Percentiles rank a stretch among this genome's conserved stretches.
Conservation (phyloP, 2,797 vertebrate genomes). For the Amazona finschi region DNA sequence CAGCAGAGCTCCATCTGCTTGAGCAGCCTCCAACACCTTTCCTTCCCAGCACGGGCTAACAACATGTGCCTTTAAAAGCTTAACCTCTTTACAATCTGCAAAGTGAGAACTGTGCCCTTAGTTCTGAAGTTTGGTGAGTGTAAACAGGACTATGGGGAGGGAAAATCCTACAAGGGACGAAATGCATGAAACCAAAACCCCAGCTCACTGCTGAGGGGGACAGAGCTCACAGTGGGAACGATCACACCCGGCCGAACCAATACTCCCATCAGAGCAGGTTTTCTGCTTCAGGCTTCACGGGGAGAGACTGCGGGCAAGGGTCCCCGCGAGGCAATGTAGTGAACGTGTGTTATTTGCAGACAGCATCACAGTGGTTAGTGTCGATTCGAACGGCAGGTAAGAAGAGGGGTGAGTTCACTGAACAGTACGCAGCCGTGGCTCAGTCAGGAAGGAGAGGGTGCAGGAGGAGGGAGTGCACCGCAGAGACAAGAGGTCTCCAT, state of each 20-base stretch:
- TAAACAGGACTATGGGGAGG: neutral
- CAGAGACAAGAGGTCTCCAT: constrained; percentile 53
- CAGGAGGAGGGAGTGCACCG: constrained; percentile 33
- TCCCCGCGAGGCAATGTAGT: neutral
- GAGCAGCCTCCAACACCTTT: neutral
- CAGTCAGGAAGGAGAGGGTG: neutral
- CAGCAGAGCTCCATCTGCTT: neutral
- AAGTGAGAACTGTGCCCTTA: neutral
- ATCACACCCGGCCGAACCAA: neutral
- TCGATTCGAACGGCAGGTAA: constrained; percentile 16
- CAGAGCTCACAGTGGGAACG: neutral
- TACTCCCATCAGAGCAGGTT: neutral
- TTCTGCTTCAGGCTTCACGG: neutral
- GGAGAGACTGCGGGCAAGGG: neutral
- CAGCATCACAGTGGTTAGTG: constrained; percentile 75
- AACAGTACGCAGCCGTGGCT: constrained; percentile 51
- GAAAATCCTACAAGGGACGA: neutral
- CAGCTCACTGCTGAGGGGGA: neutral
- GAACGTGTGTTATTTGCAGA: constrained; percentile 52
- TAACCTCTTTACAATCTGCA: neutral
- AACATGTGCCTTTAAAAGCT: constrained; percentile 13
- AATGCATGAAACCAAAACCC: neutral
- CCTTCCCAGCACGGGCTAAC: neutral
- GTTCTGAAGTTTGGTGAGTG: neutral
- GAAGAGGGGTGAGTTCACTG: constrained; percentile 26